Evolutionary conservation across 2,113 vertebrate genomes (phyloP).

Genomic region (Phalacrocorax carbo): DNA sequence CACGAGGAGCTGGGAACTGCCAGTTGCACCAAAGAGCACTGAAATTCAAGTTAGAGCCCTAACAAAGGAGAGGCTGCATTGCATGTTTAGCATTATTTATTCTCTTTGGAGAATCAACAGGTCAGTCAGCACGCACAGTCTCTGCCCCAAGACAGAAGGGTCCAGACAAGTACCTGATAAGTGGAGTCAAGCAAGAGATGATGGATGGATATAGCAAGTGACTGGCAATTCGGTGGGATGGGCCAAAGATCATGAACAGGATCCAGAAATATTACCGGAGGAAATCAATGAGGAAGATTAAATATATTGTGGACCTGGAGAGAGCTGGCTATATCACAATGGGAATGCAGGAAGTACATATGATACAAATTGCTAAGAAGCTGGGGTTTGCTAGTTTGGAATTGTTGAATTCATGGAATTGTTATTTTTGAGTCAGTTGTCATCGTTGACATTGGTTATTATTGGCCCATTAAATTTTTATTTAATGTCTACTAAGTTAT

Average conservation of each 20-base stretch:
- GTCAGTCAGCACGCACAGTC: not conserved
- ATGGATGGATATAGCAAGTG: not conserved
- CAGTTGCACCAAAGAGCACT: not conserved
- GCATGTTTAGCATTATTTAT: not conserved
- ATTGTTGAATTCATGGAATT: not conserved
- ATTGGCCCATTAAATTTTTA: not conserved
- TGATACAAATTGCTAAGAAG: not conserved
- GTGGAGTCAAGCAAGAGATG: not conserved
- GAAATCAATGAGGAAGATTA: not conserved
- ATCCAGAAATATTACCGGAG: not conserved
- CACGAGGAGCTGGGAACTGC: not conserved
- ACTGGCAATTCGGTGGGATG: not conserved
- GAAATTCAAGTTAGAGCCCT: not conserved
- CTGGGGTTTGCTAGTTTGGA: not conserved
- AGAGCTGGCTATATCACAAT: not conserved
- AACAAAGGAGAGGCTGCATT: not conserved
- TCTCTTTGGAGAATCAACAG: not conserved
- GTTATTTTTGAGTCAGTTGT: not conserved
- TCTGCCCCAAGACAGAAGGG: not conserved
- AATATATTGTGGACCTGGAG: not conserved
- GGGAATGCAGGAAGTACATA: not conserved
- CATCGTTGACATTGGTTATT: not conserved
- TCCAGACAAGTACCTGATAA: not conserved
- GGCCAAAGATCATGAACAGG: not conserved
- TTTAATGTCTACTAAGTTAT: not conserved